phyloP scores from a whole-genome alignment of 2,113 vertebrate genomes.

The Rhinogobius similis region DNA sequence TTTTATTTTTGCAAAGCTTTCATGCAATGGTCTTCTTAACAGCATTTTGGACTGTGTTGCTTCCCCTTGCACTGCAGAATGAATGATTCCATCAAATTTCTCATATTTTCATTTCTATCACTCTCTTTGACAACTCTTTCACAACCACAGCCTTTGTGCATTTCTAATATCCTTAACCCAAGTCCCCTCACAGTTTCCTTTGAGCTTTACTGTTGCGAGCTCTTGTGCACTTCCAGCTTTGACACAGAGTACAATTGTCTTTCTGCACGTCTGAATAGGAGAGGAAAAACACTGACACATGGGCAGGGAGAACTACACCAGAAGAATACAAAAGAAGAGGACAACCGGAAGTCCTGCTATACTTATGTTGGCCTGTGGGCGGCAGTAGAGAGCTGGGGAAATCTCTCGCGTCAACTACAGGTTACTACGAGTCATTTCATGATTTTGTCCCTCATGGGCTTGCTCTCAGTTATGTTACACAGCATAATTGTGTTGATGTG shows the following conservation, averaged over 20 bases:
- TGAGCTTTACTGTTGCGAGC: neutral
- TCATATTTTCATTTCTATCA: neutral
- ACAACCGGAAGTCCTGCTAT: constrained; percentile 67
- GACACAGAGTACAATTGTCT: constrained; percentile 11
- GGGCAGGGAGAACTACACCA: constrained; percentile 52
- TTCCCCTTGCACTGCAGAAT: neutral
- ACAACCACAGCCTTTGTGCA: neutral
- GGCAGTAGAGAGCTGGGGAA: constrained; percentile 62
- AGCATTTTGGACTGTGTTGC: neutral
- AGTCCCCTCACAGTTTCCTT: neutral
- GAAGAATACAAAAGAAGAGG: constrained; percentile 51
- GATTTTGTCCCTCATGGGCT: neutral
- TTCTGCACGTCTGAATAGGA: constrained; percentile 20
- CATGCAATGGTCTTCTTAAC: neutral
- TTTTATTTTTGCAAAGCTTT: neutral
- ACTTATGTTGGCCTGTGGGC: constrained; percentile 43
- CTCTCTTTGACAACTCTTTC: neutral
- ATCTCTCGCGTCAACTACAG: constrained; percentile 18
- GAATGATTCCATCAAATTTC: neutral
- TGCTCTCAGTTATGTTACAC: neutral
- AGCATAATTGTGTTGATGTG: constrained; percentile 2
- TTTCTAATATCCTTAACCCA: neutral
- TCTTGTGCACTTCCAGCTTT: neutral
- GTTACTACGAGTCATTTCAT: constrained; percentile 39
- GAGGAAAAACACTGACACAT: constrained; percentile 24